Conservation (phyloP, 1,140 invertebrate species). For the Drosophila santomea region DNA sequence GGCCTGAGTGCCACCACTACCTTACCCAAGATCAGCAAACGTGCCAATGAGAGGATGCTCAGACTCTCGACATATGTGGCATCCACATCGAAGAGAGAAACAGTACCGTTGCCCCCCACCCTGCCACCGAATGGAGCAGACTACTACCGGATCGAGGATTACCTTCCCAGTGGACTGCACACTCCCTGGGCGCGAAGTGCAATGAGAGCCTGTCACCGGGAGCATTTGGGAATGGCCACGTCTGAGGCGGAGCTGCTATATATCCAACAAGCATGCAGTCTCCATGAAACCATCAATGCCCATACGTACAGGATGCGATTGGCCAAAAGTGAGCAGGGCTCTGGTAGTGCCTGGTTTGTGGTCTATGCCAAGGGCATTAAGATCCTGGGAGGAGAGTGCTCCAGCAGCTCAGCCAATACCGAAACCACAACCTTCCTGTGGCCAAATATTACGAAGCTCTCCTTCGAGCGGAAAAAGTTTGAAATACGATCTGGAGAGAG, state of each 20-base stretch:
- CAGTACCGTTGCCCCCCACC: slow-evolving; percentile 13
- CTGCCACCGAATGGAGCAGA: slow-evolving; percentile 60
- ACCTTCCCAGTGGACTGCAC: slow-evolving; percentile 87
- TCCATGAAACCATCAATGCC: slow-evolving; percentile 95
- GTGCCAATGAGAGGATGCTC: slow-evolving; percentile 76
- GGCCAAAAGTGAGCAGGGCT: slow-evolving; percentile 91
- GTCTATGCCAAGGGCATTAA: slow-evolving; percentile 95
- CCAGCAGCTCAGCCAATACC: slow-evolving; percentile 36
- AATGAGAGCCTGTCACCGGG: slow-evolving; percentile 87
- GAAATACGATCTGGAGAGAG: slow-evolving; percentile 95
- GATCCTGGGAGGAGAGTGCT: slow-evolving; percentile 87
- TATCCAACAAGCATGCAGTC: slow-evolving; percentile 94
- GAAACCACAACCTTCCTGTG: slow-evolving; percentile 92
- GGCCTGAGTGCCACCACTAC: slow-evolving; percentile 61
- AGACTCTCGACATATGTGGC: slow-evolving; percentile 75
- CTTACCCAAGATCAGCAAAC: slow-evolving; percentile 78
- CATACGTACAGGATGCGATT: slow-evolving; percentile 95
- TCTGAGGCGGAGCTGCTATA: slow-evolving; percentile 93
- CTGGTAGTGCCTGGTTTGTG: slow-evolving; percentile 90
- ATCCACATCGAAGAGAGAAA: slow-evolving; percentile 43
- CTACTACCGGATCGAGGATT: slow-evolving; percentile 93
- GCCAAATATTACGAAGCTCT: slow-evolving; percentile 96
- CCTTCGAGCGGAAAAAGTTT: slow-evolving; percentile 98
- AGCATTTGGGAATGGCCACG: slow-evolving; percentile 90
- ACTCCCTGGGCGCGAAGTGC: slow-evolving; percentile 87